These are phyloP conservation scores for Gandaritis pyraliata DNA, from an alignment of 2,888 invertebrate species.

Conservation along the genomic window DNA sequence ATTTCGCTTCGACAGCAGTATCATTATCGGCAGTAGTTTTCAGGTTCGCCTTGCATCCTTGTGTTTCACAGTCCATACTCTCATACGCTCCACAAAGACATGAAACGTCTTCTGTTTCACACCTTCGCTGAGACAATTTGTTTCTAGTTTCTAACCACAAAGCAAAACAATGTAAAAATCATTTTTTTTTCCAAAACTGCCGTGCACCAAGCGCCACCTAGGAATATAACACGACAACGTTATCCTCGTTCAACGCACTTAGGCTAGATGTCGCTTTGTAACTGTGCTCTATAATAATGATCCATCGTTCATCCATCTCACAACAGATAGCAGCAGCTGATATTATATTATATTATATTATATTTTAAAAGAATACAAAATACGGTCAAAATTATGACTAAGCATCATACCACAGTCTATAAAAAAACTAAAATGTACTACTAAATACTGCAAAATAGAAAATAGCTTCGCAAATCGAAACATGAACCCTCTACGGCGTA, in stretches of 20 bases:
- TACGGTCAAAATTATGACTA: no score
- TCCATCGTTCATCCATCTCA: neutral
- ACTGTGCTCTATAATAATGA: conserved; percentile 4
- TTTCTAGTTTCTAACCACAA: neutral
- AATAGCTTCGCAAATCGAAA: neutral
- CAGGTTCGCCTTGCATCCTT: conserved; percentile 85
- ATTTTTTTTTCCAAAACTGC: conserved; percentile 3
- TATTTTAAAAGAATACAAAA: no score
- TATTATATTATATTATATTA: neutral
- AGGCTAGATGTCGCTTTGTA: conserved; percentile 51
- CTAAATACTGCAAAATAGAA: neutral
- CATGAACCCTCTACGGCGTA: conserved; percentile 13
- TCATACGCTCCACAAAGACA: conserved; percentile 38
- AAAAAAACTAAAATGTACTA: neutral
- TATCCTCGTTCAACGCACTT: conserved; percentile 13
- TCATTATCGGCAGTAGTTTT: conserved; percentile 90
- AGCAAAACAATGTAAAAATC: conserved; percentile 18
- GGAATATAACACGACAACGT: conserved; percentile 20
- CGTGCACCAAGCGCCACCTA: conserved; percentile 52
- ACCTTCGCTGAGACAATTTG: conserved; percentile 39
- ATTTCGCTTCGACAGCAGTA: conserved; percentile 90
- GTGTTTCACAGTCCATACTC: conserved; percentile 48
- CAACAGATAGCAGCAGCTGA: conserved; percentile 32
- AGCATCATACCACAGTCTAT: no score
- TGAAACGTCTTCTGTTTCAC: conserved; percentile 37